Evolutionary conservation across 2,888 invertebrate species (phyloP), one percentile per base, ranked within the genome.

Genomic region (Coronaproctus castanopsis): DNA sequence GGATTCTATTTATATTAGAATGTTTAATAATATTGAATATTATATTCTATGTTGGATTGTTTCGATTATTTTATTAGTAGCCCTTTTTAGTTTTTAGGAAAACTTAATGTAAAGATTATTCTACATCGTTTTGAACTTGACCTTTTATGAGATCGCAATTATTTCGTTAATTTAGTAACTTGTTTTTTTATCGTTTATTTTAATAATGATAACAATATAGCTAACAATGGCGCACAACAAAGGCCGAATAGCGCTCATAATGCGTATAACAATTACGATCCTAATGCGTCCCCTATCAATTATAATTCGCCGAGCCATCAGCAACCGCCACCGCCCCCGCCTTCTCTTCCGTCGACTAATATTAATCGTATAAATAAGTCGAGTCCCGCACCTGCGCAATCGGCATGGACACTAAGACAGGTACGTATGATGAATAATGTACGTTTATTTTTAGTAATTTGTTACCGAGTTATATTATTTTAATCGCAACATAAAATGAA

Each of bases 191-290:
- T n/a, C n/a, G n/a, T n/a, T n/a, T n/a, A n/a, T n/a, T n/a, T n/a
- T n/a, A n/a, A n/a, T n/a, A n/a, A n/a, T n/a, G n/a, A n/a, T n/a
- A n/a, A n/a, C n/a, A 23, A 20, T 24, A 14, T 61, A 59, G 58
- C 59, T 10, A 60, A 60, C 19, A 59, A 58, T 36, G 54, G 49
- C 52, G 57, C 56, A 48, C 54, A 57, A 67, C 77, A 80, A 63
- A 76, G 83, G 66, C 81, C 84, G 24, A 77, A 78, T 57, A 83
- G 83, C 66, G 78, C 81, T 57, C 83, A 83, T 70, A 81, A 81
- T 66, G 79, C 83, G 21, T 84, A 84, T 68, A n/a, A n/a, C n/a
- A 80, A 78, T 57, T 87, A 86, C 65, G 89, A 85, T 71, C 78
- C 85, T 36, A 85, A 83, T 58, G 80, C 83, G 57, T 86, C 86